Conservation (phyloP, 2,113 vertebrate species). For the Xiphophorus maculatus region DNA sequence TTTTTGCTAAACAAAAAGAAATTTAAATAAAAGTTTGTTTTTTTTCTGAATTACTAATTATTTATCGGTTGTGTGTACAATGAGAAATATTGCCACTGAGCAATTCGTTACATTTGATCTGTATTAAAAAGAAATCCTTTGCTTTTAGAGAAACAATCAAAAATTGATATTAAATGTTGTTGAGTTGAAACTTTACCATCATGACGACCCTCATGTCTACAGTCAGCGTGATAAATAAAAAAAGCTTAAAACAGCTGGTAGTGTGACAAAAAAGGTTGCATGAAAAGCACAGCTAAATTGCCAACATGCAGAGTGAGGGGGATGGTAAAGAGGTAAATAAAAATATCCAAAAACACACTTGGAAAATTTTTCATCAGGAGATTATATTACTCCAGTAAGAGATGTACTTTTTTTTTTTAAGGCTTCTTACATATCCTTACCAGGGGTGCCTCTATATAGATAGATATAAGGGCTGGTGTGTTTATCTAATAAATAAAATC, state of each 20-base stretch:
- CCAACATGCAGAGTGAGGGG: neutral
- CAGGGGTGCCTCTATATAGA: neutral
- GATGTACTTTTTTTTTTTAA: neutral
- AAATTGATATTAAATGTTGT: neutral
- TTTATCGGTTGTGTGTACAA: no score
- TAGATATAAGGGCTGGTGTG: neutral
- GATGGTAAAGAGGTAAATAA: neutral
- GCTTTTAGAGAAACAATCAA: neutral
- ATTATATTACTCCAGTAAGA: neutral
- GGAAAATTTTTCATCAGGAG: neutral
- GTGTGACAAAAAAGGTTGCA: neutral
- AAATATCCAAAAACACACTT: neutral
- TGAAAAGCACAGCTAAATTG: neutral
- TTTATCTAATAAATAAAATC: slow-evolving; percentile 3
- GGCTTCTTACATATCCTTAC: neutral
- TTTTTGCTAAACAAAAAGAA: no score
- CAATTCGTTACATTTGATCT: no score
- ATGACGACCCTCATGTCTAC: neutral
- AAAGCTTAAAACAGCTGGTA: neutral
- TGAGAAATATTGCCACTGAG: no score
- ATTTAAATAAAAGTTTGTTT: no score
- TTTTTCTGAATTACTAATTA: no score
- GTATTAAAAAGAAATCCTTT: neutral
- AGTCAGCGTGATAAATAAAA: neutral
- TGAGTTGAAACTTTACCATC: neutral